Evolutionary conservation across 2,888 invertebrate genomes (phyloP).

Genomic region (Orgyia antiqua): DNA sequence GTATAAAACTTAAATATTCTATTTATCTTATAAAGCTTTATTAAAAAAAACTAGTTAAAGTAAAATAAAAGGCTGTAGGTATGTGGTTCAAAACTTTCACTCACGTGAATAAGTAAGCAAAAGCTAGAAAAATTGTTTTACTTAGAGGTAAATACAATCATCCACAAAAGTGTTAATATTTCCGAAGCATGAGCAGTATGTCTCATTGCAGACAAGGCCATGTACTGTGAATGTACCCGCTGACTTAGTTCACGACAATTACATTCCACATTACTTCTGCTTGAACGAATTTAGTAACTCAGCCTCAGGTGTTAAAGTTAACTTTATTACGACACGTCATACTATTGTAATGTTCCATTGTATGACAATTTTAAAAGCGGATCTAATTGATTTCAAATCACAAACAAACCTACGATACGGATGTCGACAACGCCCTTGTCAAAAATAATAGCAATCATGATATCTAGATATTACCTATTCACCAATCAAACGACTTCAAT

Average conservation of each 20-base stretch:
- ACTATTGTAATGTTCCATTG: slow-evolving; percentile 36
- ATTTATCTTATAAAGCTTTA: too few species aligned
- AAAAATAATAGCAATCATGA: slow-evolving; percentile 33
- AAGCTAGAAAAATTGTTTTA: too few species aligned
- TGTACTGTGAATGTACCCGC: slow-evolving; percentile 47
- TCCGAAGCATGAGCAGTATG: slow-evolving; percentile 64
- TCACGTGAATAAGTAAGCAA: too few species aligned
- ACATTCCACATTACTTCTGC: slow-evolving; percentile 56
- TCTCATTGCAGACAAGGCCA: slow-evolving; percentile 59
- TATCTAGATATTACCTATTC: slow-evolving; percentile 28
- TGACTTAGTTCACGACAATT: slow-evolving; percentile 53
- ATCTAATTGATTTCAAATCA: slow-evolving; percentile 62
- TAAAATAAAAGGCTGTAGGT: too few species aligned
- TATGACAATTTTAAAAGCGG: slow-evolving; percentile 64
- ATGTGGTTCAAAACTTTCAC: too few species aligned
- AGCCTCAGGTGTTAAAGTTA: slow-evolving; percentile 44
- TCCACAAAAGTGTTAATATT: slow-evolving; percentile 59
- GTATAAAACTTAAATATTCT: too few species aligned
- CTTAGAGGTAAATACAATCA: too few species aligned
- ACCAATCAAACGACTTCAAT: slow-evolving; percentile 21
- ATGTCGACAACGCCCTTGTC: slow-evolving; percentile 69
- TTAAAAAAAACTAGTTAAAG: too few species aligned
- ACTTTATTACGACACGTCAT: slow-evolving; percentile 38
- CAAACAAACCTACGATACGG: slow-evolving; percentile 52
- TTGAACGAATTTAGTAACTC: slow-evolving; percentile 51